Base-by-base conservation (phyloP, 2,113 vertebrate species). In the Candoia aspera region DNA sequence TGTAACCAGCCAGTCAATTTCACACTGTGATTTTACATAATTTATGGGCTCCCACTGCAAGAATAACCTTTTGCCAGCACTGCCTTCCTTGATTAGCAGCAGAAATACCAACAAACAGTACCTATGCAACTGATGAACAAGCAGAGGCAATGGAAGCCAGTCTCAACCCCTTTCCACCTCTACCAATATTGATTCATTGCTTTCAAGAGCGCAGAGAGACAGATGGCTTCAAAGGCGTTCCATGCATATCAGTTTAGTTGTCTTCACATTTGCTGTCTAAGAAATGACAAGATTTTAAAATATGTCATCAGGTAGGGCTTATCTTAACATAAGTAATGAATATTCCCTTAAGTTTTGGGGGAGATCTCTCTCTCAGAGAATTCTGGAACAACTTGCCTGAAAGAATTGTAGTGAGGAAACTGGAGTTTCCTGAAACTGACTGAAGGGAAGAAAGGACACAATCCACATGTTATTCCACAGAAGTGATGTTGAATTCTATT, bases 201-300 rank as follows among this genome's bases (percentile, higher is more conserved):
- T 5, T 0, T 17, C 84, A 4, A 0, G 85, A 0, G 19, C 2
- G 0, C 89, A 83, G 2, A 0, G 42, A 29, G 54, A 55, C n/a
- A 37, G 89, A 88, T 19, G 23, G 37, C 84, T 86, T 60, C 8
- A 0, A 0, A 91, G 93, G 86, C 12, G 0, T 4, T 12, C 9
- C 2, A 6, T 85, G 59, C 88, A 92, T 2, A 11, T 68, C 0
- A 0, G 9, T 54, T 86, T 6, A 0, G 8, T 26, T 6, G 60
- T 11, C 89, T 84, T 87, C 29, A 92, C 19, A 23, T 58, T 64
- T 91, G 2, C 87, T 91, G 86, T 87, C 89, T 19, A 90, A 93
- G 93, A 95, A 93, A 15, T 86, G 93, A 60, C 84, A 91, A 88
- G 84, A 42, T 90, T 90, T 91, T 85, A 55, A 21, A 37, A 0